phyloP scores from a whole-genome alignment of 1,140 invertebrate genomes.

The Asobara japonica region DNA sequence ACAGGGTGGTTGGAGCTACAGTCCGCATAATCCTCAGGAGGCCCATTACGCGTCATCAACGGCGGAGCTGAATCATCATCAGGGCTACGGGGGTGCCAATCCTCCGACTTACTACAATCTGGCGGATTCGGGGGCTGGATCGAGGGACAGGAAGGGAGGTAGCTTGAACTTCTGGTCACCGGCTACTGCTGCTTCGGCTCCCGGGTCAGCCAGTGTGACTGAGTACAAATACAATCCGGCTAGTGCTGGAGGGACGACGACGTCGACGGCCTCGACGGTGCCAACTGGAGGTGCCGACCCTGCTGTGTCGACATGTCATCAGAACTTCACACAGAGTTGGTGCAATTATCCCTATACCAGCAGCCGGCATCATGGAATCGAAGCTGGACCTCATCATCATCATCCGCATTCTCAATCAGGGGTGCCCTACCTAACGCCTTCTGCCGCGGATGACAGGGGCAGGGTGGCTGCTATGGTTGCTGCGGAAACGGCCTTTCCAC shows the following conservation, averaged over 20 bases:
- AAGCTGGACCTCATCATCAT: conserved; percentile 69
- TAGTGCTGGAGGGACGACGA: conserved; percentile 65
- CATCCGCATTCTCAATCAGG: conserved; percentile 65
- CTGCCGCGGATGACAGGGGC: conserved; percentile 72
- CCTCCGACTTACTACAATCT: conserved; percentile 83
- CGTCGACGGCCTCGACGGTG: conserved; percentile 72
- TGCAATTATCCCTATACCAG: conserved; percentile 77
- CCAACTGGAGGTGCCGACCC: conserved; percentile 67
- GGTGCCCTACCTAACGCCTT: conserved; percentile 73
- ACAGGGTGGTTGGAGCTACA: conserved; percentile 65
- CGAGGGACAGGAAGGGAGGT: conserved; percentile 70
- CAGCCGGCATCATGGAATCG: conserved; percentile 67
- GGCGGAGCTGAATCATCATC: conserved; percentile 73
- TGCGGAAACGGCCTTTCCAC: conserved; percentile 77
- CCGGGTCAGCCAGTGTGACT: conserved; percentile 59
- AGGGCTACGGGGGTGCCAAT: conserved; percentile 71
- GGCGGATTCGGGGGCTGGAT: conserved; percentile 57
- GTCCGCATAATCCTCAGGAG: conserved; percentile 63
- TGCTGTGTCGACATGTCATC: conserved; percentile 73
- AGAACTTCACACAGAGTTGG: conserved; percentile 78
- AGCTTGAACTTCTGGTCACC: conserved; percentile 78
- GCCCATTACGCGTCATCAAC: conserved; percentile 59
- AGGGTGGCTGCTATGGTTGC: conserved; percentile 71
- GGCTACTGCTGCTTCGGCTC: conserved; percentile 66
- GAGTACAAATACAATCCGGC: conserved; percentile 71